Conservation (phyloP, 2,888 invertebrate genomes). For the Apodemia hepburni region DNA sequence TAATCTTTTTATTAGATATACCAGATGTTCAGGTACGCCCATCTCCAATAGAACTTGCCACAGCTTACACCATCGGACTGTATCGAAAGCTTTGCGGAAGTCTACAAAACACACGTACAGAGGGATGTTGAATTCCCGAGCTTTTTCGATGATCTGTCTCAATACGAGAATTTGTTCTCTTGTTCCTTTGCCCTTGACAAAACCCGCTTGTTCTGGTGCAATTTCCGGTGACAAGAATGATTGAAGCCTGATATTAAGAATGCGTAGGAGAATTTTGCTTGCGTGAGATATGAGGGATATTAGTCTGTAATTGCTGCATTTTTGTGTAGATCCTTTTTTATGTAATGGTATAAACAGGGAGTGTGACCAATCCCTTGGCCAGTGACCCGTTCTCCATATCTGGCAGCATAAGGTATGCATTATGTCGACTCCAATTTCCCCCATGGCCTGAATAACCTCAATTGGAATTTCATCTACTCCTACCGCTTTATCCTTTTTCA, state of each 20-base stretch:
- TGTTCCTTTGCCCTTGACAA: too few species aligned
- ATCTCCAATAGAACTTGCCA: neutral
- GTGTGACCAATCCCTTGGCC: conserved; percentile 13
- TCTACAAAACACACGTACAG: too few species aligned
- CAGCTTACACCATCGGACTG: neutral
- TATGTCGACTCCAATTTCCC: conserved; percentile 6
- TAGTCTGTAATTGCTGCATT: neutral
- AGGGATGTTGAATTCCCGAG: too few species aligned
- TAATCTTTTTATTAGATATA: neutral
- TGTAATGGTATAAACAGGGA: conserved; percentile 17
- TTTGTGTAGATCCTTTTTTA: too few species aligned
- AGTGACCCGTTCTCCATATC: neutral
- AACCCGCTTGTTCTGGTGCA: too few species aligned
- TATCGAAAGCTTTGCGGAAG: too few species aligned
- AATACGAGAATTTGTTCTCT: too few species aligned
- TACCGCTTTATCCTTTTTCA: neutral
- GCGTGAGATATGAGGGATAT: conserved; percentile 1
- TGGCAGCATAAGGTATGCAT: neutral
- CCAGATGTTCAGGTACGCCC: neutral
- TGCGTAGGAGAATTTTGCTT: neutral
- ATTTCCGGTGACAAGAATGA: too few species aligned
- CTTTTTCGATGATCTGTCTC: too few species aligned
- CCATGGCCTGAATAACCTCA: conserved; percentile 5
- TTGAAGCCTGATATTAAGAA: neutral
- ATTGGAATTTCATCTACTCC: neutral